phyloP scores from a whole-genome alignment of 2,113 vertebrate genomes.

The Antennarius striatus region DNA sequence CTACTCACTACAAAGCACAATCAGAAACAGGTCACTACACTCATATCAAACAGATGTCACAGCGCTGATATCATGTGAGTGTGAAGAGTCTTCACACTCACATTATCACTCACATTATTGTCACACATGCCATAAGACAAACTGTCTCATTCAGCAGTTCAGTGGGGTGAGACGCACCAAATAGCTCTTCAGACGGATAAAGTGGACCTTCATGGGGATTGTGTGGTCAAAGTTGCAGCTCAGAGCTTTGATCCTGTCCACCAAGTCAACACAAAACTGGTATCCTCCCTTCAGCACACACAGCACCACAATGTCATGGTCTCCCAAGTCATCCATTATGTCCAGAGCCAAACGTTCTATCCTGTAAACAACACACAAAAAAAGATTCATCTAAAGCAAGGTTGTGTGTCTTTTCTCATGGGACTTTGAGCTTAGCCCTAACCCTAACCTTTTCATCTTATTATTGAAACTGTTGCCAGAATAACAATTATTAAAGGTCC shows the following conservation, averaged over 20 bases:
- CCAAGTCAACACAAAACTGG: constrained; percentile 92
- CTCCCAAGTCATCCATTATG: constrained; percentile 91
- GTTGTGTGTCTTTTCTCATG: background rate
- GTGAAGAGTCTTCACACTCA: background rate
- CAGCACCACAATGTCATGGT: constrained; percentile 88
- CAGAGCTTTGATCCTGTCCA: constrained; percentile 88
- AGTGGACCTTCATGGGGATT: constrained; percentile 92
- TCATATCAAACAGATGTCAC: too few relatives aligned
- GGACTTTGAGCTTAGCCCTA: too few relatives aligned
- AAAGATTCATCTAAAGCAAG: background rate
- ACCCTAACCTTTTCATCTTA: too few relatives aligned
- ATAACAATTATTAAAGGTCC: too few relatives aligned
- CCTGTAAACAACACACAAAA: constrained; percentile 68
- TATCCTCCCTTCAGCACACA: constrained; percentile 93
- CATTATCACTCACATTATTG: too few relatives aligned
- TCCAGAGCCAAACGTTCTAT: constrained; percentile 89
- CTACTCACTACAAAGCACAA: background rate
- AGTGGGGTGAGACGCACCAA: constrained; percentile 62
- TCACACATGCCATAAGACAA: too few relatives aligned
- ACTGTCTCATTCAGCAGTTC: too few relatives aligned
- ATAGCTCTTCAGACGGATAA: constrained; percentile 92
- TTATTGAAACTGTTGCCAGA: too few relatives aligned
- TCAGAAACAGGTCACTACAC: background rate
- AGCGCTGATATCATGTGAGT: too few relatives aligned
- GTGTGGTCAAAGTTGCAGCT: constrained; percentile 86